Conservation (phyloP, 2,797 vertebrate genomes). For the Hemitrygon akajei region DNA sequence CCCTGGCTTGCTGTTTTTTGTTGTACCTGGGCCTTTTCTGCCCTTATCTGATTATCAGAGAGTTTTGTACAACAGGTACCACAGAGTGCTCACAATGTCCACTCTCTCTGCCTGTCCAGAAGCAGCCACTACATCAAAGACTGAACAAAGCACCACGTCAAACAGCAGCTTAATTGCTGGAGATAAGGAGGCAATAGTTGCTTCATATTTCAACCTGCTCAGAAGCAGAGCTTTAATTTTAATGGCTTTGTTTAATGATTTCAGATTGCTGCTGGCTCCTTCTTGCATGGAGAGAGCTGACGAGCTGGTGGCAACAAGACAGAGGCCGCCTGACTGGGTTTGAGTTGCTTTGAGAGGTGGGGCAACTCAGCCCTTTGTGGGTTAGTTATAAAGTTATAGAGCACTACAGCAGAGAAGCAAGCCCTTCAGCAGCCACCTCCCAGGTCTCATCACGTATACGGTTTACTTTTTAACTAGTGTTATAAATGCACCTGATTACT, state of each 20-base stretch:
- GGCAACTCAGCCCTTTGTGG: not conserved
- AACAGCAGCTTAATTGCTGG: not conserved
- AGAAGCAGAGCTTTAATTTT: not conserved
- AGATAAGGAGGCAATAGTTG: constrained; percentile 8
- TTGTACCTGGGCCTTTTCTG: not conserved
- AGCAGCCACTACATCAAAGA: not conserved
- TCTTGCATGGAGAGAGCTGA: not conserved
- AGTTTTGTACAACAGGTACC: not conserved
- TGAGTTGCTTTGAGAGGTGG: not conserved
- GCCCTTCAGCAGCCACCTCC: too few relatives aligned
- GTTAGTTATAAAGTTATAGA: not conserved
- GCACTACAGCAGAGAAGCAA: too few relatives aligned
- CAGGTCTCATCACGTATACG: too few relatives aligned
- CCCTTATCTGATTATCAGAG: not conserved
- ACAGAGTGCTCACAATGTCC: constrained; percentile 6
- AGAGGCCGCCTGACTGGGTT: not conserved
- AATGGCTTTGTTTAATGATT: not conserved
- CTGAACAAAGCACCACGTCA: not conserved
- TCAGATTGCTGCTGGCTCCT: not conserved
- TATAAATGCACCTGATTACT: too few relatives aligned
- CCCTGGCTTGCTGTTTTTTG: not conserved
- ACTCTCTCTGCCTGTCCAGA: not conserved
- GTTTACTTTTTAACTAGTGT: too few relatives aligned
- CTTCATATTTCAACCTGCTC: not conserved
- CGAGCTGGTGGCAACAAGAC: not conserved